phyloP scores from a whole-genome alignment of 2,113 vertebrate species.

The Sinocyclocheilus grahami region DNA sequence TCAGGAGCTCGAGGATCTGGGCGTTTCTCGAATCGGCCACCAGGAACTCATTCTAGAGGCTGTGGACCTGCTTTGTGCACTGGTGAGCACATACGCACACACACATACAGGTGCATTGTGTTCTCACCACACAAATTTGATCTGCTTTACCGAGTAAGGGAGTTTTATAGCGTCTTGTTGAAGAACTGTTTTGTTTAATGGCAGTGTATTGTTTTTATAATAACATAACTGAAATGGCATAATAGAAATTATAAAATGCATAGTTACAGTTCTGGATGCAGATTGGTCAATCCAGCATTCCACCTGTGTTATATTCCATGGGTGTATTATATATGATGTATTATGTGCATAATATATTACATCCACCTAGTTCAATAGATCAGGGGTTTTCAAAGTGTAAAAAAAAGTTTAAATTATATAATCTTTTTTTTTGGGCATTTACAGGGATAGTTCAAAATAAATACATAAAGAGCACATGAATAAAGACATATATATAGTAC shows the following conservation, averaged over 20 bases:
- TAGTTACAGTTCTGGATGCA: background rate
- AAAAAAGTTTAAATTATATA: too few species aligned
- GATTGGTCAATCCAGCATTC: too few species aligned
- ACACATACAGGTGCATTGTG: conserved; percentile 1
- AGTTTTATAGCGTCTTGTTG: background rate
- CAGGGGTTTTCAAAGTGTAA: background rate
- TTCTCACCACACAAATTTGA: background rate
- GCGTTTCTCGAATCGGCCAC: conserved; percentile 79
- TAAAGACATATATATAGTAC: too few species aligned
- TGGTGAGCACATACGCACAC: conserved; percentile 68
- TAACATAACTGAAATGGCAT: background rate
- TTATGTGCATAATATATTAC: background rate
- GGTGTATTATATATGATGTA: background rate
- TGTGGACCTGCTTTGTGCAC: conserved; percentile 78
- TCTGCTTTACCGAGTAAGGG: too few species aligned
- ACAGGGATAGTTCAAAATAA: too few species aligned
- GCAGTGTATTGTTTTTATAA: background rate
- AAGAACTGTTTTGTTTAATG: background rate
- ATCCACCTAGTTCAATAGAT: background rate
- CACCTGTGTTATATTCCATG: background rate
- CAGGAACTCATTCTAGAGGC: conserved; percentile 81
- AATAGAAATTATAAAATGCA: background rate
- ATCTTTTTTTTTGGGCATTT: too few species aligned
- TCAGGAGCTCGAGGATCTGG: conserved; percentile 80
- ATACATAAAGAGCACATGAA: too few species aligned